Evolutionary conservation across 2,113 vertebrate genomes (phyloP).

Genomic region (Fregata magnificens): DNA sequence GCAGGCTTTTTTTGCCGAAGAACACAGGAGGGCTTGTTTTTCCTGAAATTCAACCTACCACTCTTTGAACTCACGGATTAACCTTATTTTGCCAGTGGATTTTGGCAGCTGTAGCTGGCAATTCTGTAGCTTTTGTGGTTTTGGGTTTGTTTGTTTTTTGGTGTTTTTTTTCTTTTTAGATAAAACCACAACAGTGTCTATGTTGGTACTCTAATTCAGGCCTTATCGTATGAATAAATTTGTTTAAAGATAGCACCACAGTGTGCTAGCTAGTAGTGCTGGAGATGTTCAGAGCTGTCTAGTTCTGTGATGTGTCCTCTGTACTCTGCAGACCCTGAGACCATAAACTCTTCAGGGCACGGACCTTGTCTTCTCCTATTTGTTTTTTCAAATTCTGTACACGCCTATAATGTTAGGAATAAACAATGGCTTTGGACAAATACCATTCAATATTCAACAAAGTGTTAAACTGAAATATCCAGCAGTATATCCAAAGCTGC

Average conservation of each 20-base stretch:
- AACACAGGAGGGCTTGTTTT: constrained; percentile 16
- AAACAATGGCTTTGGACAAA: background rate
- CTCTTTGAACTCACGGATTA: background rate
- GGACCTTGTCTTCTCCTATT: background rate
- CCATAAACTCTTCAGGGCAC: background rate
- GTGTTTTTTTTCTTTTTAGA: background rate
- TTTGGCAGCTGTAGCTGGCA: constrained; percentile 7
- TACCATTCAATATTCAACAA: background rate
- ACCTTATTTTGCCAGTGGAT: background rate
- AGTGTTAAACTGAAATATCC: background rate
- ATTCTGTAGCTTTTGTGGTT: background rate
- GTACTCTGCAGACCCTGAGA: background rate
- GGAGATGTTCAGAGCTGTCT: background rate
- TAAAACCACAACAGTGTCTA: background rate
- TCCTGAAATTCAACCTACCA: constrained; percentile 27
- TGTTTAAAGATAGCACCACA: background rate
- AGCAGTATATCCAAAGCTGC: background rate
- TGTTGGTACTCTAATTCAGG: background rate
- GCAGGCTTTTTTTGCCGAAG: background rate
- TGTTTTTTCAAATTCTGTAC: background rate
- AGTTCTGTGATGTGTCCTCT: background rate
- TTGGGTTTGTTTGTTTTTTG: background rate
- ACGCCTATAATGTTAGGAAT: background rate
- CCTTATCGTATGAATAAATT: background rate
- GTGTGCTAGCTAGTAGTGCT: background rate